Conservation (phyloP, 2,113 vertebrate genomes). For the Paraplagusia blochii region DNA sequence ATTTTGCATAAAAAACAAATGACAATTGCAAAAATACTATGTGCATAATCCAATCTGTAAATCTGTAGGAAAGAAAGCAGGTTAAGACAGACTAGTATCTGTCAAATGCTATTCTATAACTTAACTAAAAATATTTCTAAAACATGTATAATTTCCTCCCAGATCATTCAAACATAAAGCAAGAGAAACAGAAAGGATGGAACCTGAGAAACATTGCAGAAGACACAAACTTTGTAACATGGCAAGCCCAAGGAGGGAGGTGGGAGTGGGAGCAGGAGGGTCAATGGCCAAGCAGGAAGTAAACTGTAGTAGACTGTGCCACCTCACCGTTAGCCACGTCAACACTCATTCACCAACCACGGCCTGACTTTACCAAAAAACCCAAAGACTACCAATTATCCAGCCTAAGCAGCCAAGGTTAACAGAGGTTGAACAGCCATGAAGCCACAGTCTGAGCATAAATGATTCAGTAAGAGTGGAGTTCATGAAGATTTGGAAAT, state of each 20-base stretch:
- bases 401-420: slow-evolving; percentile 10
- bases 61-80: background rate
- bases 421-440: slow-evolving; percentile 14
- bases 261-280: slow-evolving; percentile 78
- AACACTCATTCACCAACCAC: slow-evolving; percentile 37
- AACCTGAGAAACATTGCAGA: slow-evolving; percentile 23
- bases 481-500: background rate
- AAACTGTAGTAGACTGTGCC: slow-evolving; percentile 44
- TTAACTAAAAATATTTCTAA: no score
- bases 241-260: slow-evolving; percentile 55
- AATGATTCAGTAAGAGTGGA: background rate
- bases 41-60: no score
- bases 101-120: no score
- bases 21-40: no score
- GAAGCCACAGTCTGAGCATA: slow-evolving; percentile 36
- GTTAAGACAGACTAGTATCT: background rate
- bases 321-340: slow-evolving; percentile 23
- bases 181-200: slow-evolving; percentile 32
- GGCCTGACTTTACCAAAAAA: slow-evolving; percentile 8
- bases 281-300: slow-evolving; percentile 72
- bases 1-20: no score
- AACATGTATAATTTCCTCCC: background rate
- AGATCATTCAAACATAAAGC: slow-evolving; percentile 8
- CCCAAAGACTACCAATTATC: slow-evolving; percentile 33
- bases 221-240: slow-evolving; percentile 45